These are phyloP conservation scores for Tethya wilhelma DNA, from an alignment of 37 sponge, comb jelly and placozoan genomes.

Conservation along the genomic window DNA sequence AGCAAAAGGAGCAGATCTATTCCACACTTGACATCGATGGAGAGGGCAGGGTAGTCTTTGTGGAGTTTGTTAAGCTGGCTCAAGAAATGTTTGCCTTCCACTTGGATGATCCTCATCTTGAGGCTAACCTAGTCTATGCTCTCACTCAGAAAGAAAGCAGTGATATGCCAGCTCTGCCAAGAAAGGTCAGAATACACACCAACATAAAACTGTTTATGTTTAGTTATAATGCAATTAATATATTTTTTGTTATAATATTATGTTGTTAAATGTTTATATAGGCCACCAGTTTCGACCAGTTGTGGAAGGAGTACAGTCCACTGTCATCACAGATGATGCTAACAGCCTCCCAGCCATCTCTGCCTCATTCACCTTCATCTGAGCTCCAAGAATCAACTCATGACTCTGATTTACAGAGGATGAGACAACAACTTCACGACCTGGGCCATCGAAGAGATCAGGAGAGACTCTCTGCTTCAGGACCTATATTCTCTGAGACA, in stretches of 20 bases:
- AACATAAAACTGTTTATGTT: neutral
- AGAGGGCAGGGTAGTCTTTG: conserved; percentile 63
- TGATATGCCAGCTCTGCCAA: conserved; percentile 47
- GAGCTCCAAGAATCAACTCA: no score
- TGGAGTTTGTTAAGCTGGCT: conserved; percentile 62
- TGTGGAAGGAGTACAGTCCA: conserved; percentile 18
- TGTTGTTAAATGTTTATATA: no score
- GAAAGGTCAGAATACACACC: conserved; percentile 30
- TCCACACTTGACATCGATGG: conserved; percentile 51
- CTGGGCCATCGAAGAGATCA: conserved; percentile 18
- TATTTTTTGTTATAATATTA: neutral
- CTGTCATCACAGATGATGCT: neutral
- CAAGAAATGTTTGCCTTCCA: conserved; percentile 76
- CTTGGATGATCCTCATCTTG: conserved; percentile 48
- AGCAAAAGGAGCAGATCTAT: conserved; percentile 47
- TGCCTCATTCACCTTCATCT: conserved; percentile 2
- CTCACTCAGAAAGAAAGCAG: conserved; percentile 60
- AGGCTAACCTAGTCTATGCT: conserved; percentile 47
- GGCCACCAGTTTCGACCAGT: conserved; percentile 37
- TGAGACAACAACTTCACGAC: conserved; percentile 59
- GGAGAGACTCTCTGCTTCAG: neutral
- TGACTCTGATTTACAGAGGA: conserved; percentile 10
- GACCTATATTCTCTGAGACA: no score
- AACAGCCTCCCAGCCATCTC: conserved; percentile 19
- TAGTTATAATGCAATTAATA: neutral